These are phyloP conservation scores for Rhabditoides inermis DNA, from an alignment of 2,888 invertebrate genomes.

Conservation along the genomic window DNA sequence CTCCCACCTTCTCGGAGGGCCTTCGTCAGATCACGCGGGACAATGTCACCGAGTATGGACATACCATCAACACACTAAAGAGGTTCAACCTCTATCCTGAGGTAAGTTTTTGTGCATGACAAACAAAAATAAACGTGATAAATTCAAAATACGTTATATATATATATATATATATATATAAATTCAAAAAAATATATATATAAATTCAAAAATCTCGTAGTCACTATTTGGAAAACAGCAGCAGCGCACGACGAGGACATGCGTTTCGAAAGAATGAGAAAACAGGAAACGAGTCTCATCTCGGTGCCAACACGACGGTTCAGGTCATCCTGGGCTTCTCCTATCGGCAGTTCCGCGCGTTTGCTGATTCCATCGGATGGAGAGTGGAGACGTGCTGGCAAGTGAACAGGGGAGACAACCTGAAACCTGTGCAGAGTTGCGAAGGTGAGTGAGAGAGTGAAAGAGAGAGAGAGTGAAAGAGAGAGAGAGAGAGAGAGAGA, in stretches of 20 bases:
- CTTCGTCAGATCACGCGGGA: conserved; percentile 64
- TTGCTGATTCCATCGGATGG: conserved; percentile 54
- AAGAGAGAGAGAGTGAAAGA: no score
- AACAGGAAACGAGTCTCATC: no score
- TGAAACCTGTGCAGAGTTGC: conserved; percentile 66
- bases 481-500: neutral
- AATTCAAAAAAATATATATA: no score
- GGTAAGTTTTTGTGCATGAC: conserved; percentile 59
- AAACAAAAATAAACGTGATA: neutral
- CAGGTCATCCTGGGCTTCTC: conserved; percentile 58
- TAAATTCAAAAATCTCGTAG: no score
- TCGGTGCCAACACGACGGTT: no score
- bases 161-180: no score
- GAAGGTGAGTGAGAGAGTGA: no score
- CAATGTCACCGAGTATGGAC: conserved; percentile 72
- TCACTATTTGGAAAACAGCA: no score
- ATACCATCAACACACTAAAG: conserved; percentile 71
- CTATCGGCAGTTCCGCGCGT: conserved; percentile 57
- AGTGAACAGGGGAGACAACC: conserved; percentile 63
- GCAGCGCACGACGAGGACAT: no score
- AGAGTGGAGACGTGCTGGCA: conserved; percentile 56
- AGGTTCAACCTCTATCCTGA: conserved; percentile 78
- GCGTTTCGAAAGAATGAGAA: no score
- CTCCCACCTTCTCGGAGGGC: conserved; percentile 63
- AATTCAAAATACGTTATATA: no score